Base-by-base conservation (phyloP, 2,888 invertebrate species). In the Cantharis rustica region DNA sequence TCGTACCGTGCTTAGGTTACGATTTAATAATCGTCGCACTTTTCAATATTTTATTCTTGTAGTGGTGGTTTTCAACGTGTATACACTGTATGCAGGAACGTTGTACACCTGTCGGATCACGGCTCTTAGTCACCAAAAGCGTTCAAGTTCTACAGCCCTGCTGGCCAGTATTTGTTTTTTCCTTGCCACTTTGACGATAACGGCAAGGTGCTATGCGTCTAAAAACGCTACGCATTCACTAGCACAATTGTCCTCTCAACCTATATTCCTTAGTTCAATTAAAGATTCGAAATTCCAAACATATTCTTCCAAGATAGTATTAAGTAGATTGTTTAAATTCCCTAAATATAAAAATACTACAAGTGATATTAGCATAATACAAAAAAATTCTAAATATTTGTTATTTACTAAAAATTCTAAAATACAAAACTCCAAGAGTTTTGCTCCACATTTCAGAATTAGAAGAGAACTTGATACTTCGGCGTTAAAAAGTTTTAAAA, bases 201-300 rank as follows among this genome's bases (percentile, higher is more conserved):
- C 90, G 89, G 90, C 90, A 89, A 90, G 90, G 90, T 91, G 90
- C 87, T 90, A 90, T 90, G 90, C 90, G 90, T 90, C 83, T 75
- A 79, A 83, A 71, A 82, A 79, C 81, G 82, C 83, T 80, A 75
- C 82, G 81, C 80, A 80, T 80, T 80, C 82, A 75, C 79, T 84
- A 85, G 85, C 81, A 83, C 84, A 84, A 83, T 84, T 82, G 27
- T 77, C 81, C 79, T 72, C 73, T 71, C 73, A 79, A 75, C 75
- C 75, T 68, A 73, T 78, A 78, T 61, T 66, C 79, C 75, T 75
- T 76, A 80, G 79, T 75, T 75, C 80, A 81, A 79, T 78, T 70
- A 78, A 82, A 81, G 79, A 86, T 86, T 85, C 85, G 85, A 86
- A 82, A 80, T 79, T 82, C 83, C 84, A 82, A 75, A 79, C 81